Conservation (phyloP, 1,140 invertebrate species). For the Cherax quadricarinatus region DNA sequence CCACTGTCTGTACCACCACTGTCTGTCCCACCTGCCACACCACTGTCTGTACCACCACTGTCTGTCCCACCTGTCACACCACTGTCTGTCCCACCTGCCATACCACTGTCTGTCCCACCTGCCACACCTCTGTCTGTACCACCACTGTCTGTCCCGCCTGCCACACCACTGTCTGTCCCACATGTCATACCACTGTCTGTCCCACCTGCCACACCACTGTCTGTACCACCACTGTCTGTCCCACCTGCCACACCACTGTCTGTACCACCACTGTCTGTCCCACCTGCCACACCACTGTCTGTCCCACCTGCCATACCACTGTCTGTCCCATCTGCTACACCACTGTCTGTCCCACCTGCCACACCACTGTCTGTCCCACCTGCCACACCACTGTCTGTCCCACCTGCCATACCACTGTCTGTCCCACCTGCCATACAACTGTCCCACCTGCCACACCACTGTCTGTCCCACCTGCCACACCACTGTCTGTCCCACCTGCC, state of each 20-base stretch:
- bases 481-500: not conserved
- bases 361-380: not conserved
- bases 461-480: not conserved
- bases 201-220: not conserved
- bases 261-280: no score
- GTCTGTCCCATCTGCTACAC: not conserved
- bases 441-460: no score
- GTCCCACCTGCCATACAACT: not conserved
- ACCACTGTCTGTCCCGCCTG: no score
- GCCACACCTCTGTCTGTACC: no score
- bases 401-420: not conserved
- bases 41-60: no score
- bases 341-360: not conserved
- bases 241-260: no score
- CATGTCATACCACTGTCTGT: not conserved
- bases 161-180: no score
- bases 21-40: no score
- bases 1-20: no score
- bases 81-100: not conserved
- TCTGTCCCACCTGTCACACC: not conserved
- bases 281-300: not conserved
- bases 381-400: not conserved
- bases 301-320: not conserved
- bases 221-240: no score
- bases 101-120: no score